Conservation (phyloP, 2,113 vertebrate genomes). For the Calidris pugnax region DNA sequence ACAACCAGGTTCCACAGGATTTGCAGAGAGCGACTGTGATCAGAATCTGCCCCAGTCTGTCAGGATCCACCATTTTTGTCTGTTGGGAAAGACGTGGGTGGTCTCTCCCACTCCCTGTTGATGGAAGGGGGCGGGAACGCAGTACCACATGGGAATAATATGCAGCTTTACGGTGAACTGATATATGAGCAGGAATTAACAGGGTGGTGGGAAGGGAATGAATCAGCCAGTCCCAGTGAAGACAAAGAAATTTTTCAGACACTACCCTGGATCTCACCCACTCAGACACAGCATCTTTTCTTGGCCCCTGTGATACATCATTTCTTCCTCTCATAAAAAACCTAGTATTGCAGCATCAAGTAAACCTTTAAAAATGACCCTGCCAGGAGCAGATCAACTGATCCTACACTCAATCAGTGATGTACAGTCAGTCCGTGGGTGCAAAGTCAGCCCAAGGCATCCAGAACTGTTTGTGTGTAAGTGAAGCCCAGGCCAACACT, state of each 20-base stretch:
- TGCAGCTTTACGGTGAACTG: conserved; percentile 26
- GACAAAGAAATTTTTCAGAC: conserved; percentile 60
- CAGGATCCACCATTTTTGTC: conserved; percentile 49
- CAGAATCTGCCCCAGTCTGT: conserved; percentile 34
- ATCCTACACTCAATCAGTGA: not conserved
- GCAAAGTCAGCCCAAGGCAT: not conserved
- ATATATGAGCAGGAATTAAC: conserved; percentile 44
- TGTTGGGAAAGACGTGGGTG: conserved; percentile 44
- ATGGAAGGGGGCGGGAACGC: conserved; percentile 21
- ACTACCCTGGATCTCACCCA: conserved; percentile 54
- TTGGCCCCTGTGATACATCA: conserved; percentile 26
- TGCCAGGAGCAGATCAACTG: not conserved
- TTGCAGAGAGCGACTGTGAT: not conserved
- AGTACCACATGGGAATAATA: conserved; percentile 36
- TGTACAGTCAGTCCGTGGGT: not conserved
- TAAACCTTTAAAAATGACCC: not conserved
- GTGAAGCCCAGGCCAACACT: not conserved
- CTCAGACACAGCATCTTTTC: conserved; percentile 57
- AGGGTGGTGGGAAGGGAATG: conserved; percentile 56
- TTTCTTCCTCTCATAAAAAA: not conserved
- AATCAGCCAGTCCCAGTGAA: conserved; percentile 48
- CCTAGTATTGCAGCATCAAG: not conserved
- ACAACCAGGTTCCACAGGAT: not conserved
- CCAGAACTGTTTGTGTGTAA: not conserved
- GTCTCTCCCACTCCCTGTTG: conserved; percentile 30